phyloP scores from a whole-genome alignment of 2,797 vertebrate species.

The Microhierax caerulescens region DNA sequence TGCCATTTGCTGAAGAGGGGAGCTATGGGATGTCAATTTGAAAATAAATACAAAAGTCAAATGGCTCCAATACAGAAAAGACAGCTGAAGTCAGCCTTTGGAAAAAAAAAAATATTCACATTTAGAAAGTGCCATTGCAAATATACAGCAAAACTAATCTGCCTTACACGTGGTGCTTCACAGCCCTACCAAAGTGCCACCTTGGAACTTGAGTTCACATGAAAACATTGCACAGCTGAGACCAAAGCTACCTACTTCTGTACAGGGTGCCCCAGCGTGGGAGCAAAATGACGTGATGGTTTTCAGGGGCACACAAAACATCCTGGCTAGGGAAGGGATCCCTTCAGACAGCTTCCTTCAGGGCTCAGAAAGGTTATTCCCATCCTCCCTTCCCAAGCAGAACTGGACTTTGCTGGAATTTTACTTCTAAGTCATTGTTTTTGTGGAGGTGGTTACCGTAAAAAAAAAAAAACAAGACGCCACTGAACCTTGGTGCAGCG shows the following conservation, averaged over 20 bases:
- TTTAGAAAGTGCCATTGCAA: conserved; percentile 76
- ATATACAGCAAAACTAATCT: conserved; percentile 67
- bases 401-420: not conserved
- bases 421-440: no score
- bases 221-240: conserved; percentile 54
- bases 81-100: not conserved
- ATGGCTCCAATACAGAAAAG: conserved; percentile 29
- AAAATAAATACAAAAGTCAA: conserved; percentile 71
- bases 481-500: rapidly evolving
- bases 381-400: not conserved
- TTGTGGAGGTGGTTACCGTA: not conserved
- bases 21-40: not conserved
- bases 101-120: conserved; percentile 59
- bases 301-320: not conserved
- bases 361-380: not conserved
- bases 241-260: not conserved
- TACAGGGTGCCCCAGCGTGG: not conserved
- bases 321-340: not conserved
- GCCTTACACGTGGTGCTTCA: conserved; percentile 36
- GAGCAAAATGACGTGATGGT: not conserved
- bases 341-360: not conserved
- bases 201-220: not conserved
- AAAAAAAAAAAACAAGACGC: not conserved
- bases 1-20: not conserved
- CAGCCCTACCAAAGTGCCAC: conserved; percentile 48